These are phyloP conservation scores for Papilio dardanus DNA, from an alignment of 1,140 invertebrate genomes.

Conservation along the genomic window DNA sequence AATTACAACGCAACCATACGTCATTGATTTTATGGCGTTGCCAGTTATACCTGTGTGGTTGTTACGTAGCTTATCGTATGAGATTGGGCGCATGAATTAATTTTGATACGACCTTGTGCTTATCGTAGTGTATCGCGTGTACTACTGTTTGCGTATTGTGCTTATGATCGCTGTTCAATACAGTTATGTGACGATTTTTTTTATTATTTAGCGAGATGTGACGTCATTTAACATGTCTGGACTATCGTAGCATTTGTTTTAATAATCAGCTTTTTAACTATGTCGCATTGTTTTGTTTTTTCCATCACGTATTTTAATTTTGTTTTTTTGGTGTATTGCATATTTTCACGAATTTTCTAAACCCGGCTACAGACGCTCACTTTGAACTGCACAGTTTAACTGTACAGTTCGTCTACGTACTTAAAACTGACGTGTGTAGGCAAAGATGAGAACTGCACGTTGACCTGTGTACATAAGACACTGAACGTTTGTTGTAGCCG, in stretches of 20 bases:
- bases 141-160: conserved; percentile 8
- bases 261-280: neutral
- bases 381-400: no score
- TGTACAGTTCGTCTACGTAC: no score
- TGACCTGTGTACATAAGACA: no score
- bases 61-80: conserved; percentile 12
- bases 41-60: neutral
- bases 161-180: neutral
- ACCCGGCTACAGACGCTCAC: no score
- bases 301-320: neutral
- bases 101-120: conserved; percentile 25
- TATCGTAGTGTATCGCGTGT: neutral
- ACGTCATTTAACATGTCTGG: neutral
- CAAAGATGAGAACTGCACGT: no score
- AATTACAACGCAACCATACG: conserved; percentile 20
- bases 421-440: no score
- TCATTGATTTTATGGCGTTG: conserved; percentile 19
- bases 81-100: conserved; percentile 19
- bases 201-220: neutral
- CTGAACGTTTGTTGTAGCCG: no score
- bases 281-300: no score
- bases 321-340: no score
- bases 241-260: neutral
- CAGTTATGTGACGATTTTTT: conserved; percentile 1
- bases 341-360: no score